phyloP scores from a whole-genome alignment of 2,797 vertebrate genomes.

The Sebastes nivosus region DNA sequence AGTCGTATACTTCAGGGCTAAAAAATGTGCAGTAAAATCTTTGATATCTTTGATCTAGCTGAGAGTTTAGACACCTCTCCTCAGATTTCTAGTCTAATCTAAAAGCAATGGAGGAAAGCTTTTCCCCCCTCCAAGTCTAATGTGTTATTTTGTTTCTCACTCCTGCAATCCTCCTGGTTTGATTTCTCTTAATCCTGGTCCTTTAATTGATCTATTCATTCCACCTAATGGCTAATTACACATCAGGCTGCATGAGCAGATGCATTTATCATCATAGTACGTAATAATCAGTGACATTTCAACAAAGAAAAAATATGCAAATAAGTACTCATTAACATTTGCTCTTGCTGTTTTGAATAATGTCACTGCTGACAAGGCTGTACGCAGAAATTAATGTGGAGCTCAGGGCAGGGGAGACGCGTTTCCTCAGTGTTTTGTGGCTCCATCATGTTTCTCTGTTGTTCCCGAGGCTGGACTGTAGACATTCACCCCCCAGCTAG shows the following conservation, averaged over 20 bases:
- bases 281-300: slow-evolving; percentile 99
- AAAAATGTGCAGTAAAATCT: slow-evolving; percentile 26
- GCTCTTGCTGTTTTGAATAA: slow-evolving; percentile 99
- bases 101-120: slow-evolving; percentile 25
- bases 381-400: slow-evolving; percentile 96
- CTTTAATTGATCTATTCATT: slow-evolving; percentile 99
- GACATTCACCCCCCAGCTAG: slow-evolving; percentile 76
- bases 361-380: slow-evolving; percentile 96
- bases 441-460: slow-evolving; percentile 83
- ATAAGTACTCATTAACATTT: slow-evolving; percentile 99
- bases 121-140: slow-evolving; percentile 9
- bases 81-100: slow-evolving; percentile 27
- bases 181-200: slow-evolving; percentile 93
- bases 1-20: slow-evolving; percentile 33
- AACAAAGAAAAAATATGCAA: slow-evolving; percentile 99
- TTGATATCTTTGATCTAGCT: slow-evolving; percentile 55
- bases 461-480: slow-evolving; percentile 76
- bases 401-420: slow-evolving; percentile 84
- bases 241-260: slow-evolving; percentile 97
- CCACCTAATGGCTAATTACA: slow-evolving; percentile 99
- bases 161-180: slow-evolving; percentile 85
- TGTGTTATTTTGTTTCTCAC: slow-evolving; percentile 60
- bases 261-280: slow-evolving; percentile 99
- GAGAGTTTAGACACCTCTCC: slow-evolving; percentile 36
- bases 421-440: slow-evolving; percentile 88